phyloP scores from a whole-genome alignment of 2,888 invertebrate species.

The Camptogramma bilineatum region DNA sequence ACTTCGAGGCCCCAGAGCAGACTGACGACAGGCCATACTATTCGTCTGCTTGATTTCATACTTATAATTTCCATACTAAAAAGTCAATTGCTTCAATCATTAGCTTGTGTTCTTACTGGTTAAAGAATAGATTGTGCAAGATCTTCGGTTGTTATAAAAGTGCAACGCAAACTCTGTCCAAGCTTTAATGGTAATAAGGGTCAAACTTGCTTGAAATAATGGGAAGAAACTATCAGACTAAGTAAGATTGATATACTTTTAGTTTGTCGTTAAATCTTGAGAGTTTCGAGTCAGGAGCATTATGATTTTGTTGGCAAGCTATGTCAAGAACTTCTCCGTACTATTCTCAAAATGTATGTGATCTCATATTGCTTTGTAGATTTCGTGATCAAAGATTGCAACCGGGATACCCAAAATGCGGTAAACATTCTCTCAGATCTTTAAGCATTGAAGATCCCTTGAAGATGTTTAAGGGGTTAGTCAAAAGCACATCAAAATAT shows the following conservation, averaged over 20 bases:
- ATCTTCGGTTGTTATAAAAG: constrained; percentile 39
- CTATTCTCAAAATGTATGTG: constrained; percentile 17
- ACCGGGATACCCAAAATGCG: no score
- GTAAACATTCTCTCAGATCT: no score
- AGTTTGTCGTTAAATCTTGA: constrained; percentile 37
- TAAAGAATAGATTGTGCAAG: constrained; percentile 7
- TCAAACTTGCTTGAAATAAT: constrained; percentile 37
- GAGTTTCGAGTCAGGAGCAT: constrained; percentile 27
- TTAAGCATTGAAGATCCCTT: no score
- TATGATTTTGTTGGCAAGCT: constrained; percentile 27
- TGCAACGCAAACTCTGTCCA: constrained; percentile 35
- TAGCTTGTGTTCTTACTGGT: constrained; percentile 4
- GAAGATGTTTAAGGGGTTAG: no score
- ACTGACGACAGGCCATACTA: no score
- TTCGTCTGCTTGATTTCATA: no score
- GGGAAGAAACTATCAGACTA: constrained; percentile 42
- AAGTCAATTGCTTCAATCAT: no score
- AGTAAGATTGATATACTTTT: constrained; percentile 47
- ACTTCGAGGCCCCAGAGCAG: no score
- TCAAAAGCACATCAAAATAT: no score
- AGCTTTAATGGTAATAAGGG: constrained; percentile 42
- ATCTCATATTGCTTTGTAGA: constrained; percentile 1
- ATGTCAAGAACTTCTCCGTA: constrained; percentile 26
- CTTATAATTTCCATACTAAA: no score
- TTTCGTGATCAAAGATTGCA: neutral